A percentile compares a stretch with the other conserved stretches of the same genome.
phyloP scores from a whole-genome alignment of 1,140 invertebrate species.

The Physella acuta region DNA sequence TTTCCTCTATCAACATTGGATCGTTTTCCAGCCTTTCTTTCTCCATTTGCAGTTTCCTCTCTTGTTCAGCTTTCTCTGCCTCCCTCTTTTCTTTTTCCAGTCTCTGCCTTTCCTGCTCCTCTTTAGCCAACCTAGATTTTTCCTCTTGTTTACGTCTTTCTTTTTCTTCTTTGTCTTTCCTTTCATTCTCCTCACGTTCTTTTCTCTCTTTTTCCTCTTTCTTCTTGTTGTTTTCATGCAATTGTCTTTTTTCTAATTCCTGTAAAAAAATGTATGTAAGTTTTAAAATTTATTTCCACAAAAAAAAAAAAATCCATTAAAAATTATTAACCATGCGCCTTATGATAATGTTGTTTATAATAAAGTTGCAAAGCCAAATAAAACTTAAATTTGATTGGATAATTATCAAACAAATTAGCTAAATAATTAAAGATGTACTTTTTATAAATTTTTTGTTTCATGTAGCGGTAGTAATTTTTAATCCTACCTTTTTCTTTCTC shows the following conservation, averaged over 20 bases:
- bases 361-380: too few species aligned
- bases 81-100: slow-evolving; percentile 29
- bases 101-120: slow-evolving; percentile 23
- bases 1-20: slow-evolving; percentile 35
- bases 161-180: slow-evolving; percentile 30
- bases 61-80: slow-evolving; percentile 29
- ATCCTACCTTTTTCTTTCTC: neutral
- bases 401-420: too few species aligned
- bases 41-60: slow-evolving; percentile 33
- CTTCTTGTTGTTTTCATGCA: neutral
- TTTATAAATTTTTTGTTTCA: too few species aligned
- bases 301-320: too few species aligned
- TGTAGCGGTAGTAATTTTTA: too few species aligned
- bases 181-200: slow-evolving; percentile 14
- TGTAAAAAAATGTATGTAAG: neutral
- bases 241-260: neutral
- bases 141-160: slow-evolving; percentile 23
- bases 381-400: too few species aligned
- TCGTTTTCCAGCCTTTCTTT: slow-evolving; percentile 40
- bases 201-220: neutral
- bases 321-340: too few species aligned
- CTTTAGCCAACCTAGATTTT: slow-evolving; percentile 30
- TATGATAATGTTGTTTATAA: too few species aligned
- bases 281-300: too few species aligned
- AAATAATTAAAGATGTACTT: too few species aligned